phyloP scores from a whole-genome alignment of 2,888 invertebrate species.

The Anthoptus insignis region DNA sequence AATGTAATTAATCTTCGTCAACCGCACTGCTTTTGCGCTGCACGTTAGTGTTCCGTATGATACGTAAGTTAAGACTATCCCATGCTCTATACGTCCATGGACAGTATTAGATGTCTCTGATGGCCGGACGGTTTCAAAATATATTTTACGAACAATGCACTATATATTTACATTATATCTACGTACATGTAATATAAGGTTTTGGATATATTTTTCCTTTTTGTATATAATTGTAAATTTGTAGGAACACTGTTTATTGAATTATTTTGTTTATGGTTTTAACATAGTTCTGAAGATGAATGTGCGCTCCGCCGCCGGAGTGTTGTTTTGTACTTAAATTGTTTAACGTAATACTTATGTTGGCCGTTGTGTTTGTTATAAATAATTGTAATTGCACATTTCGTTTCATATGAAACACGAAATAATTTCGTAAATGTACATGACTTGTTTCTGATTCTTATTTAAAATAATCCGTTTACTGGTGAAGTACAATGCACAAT shows the following conservation, averaged over 20 bases:
- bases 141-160: conserved; percentile 66
- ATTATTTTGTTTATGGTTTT: conserved; percentile 61
- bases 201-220: conserved; percentile 78
- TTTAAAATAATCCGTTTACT: neutral
- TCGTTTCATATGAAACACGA: conserved; percentile 44
- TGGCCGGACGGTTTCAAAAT: conserved; percentile 55
- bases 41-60: conserved; percentile 62
- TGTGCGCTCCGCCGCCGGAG: conserved; percentile 5
- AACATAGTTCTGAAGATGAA: conserved; percentile 59
- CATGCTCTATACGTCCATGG: conserved; percentile 64
- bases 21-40: conserved; percentile 76
- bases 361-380: conserved; percentile 45
- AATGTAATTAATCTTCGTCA: conserved; percentile 37
- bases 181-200: conserved; percentile 67
- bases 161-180: conserved; percentile 72
- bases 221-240: conserved; percentile 85
- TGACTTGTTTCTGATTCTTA: neutral
- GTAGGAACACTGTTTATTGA: conserved; percentile 72
- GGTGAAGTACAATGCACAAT: conserved; percentile 43
- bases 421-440: too few relatives aligned
- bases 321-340: conserved; percentile 54
- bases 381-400: conserved; percentile 16
- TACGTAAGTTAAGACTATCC: conserved; percentile 61
- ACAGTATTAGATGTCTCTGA: conserved; percentile 67
- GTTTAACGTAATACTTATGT: neutral